Percentiles rank a stretch among this genome's conserved stretches.
These are phyloP conservation scores for Platycercus adscitus DNA, from an alignment of 2,113 vertebrate species.

Conservation along the genomic window DNA sequence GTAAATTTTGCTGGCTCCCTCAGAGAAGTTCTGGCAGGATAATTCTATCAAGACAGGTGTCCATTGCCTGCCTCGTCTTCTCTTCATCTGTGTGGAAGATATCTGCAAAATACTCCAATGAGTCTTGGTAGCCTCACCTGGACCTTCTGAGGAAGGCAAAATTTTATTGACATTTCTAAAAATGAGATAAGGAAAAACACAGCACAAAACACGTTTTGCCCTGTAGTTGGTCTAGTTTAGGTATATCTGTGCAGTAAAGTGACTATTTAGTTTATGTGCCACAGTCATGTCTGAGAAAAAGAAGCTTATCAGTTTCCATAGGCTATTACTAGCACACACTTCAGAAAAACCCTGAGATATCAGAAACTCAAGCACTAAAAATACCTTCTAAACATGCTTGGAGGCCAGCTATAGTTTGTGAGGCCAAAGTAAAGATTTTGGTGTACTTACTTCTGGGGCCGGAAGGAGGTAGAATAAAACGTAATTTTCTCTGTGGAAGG, in stretches of 20 bases:
- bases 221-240: background rate
- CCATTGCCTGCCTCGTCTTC: background rate
- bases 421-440: background rate
- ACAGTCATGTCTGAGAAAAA: background rate
- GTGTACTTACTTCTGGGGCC: background rate
- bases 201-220: background rate
- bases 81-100: background rate
- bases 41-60: background rate
- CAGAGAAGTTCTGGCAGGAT: background rate
- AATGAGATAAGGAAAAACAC: background rate
- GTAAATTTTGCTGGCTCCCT: background rate
- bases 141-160: background rate
- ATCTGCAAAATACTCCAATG: background rate
- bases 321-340: rapidly evolving
- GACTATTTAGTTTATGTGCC: background rate
- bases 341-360: background rate
- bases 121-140: background rate
- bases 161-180: background rate
- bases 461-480: background rate
- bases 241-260: background rate
- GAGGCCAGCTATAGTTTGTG: background rate
- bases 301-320: background rate
- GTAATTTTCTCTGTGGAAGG: background rate
- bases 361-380: background rate
- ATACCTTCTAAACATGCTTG: background rate